Percentiles rank a stretch among this genome's conserved stretches.
These are phyloP conservation scores for Pristionchus arcanus DNA, from an alignment of 2,888 invertebrate species.

Conservation along the genomic window DNA sequence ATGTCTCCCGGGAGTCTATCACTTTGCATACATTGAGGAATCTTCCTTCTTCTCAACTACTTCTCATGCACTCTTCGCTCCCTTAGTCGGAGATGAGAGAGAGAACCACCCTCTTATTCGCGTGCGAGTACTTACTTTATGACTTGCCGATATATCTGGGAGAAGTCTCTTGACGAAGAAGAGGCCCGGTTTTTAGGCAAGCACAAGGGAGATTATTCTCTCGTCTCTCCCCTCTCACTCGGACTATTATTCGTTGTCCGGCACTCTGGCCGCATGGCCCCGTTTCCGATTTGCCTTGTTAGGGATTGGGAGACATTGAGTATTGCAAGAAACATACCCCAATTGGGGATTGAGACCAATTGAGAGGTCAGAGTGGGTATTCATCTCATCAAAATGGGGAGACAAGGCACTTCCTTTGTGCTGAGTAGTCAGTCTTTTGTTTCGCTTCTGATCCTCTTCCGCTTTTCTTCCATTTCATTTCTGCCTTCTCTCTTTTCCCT, in stretches of 20 bases:
- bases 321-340: neutral
- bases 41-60: neutral
- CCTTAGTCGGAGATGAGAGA: neutral
- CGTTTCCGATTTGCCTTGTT: constrained; percentile 41
- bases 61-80: neutral
- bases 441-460: constrained; percentile 48
- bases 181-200: constrained; percentile 26
- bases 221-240: neutral
- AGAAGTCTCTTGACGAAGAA: constrained; percentile 7
- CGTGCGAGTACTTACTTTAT: constrained; percentile 48
- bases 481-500: neutral
- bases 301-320: neutral
- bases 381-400: constrained; percentile 13
- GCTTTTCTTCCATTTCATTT: constrained; percentile 47
- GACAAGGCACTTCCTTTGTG: neutral
- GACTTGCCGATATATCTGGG: constrained; percentile 48
- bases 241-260: constrained; percentile 41
- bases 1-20: neutral
- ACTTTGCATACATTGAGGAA: neutral
- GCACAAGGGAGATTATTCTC: constrained; percentile 20
- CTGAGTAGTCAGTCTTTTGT: constrained; percentile 1
- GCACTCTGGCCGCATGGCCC: constrained; percentile 2
- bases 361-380: neutral
- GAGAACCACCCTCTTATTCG: constrained; percentile 19
- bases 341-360: neutral